A percentile compares a stretch with the other conserved stretches of the same genome.
These are phyloP conservation scores for Leucoma salicis DNA, from an alignment of 2,888 invertebrate genomes.

Conservation along the genomic window DNA sequence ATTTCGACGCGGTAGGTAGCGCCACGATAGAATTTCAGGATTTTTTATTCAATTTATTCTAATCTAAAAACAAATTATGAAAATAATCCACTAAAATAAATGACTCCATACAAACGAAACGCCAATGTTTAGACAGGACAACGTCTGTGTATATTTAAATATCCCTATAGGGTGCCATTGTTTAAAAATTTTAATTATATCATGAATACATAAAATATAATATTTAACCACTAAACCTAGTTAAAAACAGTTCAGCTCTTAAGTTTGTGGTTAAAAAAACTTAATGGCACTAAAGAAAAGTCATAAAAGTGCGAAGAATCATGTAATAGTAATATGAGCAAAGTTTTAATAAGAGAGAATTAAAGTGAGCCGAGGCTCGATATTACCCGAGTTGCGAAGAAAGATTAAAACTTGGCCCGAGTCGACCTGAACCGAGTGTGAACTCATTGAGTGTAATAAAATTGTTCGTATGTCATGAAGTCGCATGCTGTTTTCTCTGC, in stretches of 20 bases:
- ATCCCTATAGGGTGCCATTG: not conserved
- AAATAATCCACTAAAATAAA: too few relatives aligned
- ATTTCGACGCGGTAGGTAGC: too few relatives aligned
- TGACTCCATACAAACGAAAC: too few relatives aligned
- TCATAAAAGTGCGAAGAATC: slow-evolving; percentile 62
- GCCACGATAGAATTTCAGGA: too few relatives aligned
- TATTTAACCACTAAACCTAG: not conserved
- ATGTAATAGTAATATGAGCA: slow-evolving; percentile 66
- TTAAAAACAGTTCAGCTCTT: slow-evolving; percentile 5
- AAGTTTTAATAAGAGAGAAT: slow-evolving; percentile 71
- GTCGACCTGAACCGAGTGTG: slow-evolving; percentile 49
- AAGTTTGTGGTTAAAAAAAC: slow-evolving; percentile 26
- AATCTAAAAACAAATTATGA: too few relatives aligned
- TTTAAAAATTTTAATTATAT: slow-evolving; percentile 3
- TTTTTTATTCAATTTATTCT: too few relatives aligned
- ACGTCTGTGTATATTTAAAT: not conserved
- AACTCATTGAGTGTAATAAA: slow-evolving; percentile 51
- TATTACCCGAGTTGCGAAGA: slow-evolving; percentile 61
- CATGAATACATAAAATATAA: slow-evolving; percentile 7
- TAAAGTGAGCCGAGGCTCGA: slow-evolving; percentile 57
- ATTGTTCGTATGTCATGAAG: slow-evolving; percentile 38
- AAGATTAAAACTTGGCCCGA: slow-evolving; percentile 65
- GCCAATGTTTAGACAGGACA: too few relatives aligned
- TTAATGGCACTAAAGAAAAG: slow-evolving; percentile 47
- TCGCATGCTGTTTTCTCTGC: slow-evolving; percentile 23